A percentile compares a stretch with the other conserved stretches of the same genome.
phyloP scores from a whole-genome alignment of 2,113 vertebrate genomes.

The Dasypus novemcinctus region DNA sequence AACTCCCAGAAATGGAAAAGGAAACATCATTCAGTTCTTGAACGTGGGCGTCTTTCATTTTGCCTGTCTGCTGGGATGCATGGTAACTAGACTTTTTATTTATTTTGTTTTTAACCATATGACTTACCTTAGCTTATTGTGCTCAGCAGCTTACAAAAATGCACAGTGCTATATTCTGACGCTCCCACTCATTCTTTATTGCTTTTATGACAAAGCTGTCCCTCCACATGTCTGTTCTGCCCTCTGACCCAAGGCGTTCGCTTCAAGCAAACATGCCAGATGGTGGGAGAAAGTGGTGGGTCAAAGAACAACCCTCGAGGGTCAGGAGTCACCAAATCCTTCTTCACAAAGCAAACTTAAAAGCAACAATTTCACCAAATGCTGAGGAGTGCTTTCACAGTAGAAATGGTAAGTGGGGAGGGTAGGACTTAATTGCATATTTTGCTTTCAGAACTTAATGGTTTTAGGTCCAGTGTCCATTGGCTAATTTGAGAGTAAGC shows the following conservation, averaged over 20 bases:
- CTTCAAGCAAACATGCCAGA: conserved; percentile 88
- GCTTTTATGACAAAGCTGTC: conserved; percentile 83
- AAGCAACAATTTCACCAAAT: conserved; percentile 82
- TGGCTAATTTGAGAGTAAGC: conserved; percentile 66
- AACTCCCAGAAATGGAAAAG: conserved; percentile 59
- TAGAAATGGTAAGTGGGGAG: conserved; percentile 43
- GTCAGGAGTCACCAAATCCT: conserved; percentile 80
- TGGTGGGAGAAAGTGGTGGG: conserved; percentile 84
- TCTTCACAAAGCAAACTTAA: conserved; percentile 81
- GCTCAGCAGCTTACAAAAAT: conserved; percentile 75
- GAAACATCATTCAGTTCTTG: conserved; percentile 30
- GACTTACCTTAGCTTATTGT: conserved; percentile 73
- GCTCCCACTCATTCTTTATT: conserved; percentile 75
- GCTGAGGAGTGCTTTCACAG: conserved; percentile 74
- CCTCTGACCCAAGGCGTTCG: conserved; percentile 85
- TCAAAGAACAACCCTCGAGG: conserved; percentile 80
- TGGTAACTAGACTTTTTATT: conserved; percentile 65
- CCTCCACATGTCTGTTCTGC: conserved; percentile 84
- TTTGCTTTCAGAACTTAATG: conserved; percentile 76
- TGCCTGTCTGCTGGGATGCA: not conserved
- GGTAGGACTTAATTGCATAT: conserved; percentile 48
- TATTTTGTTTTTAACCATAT: conserved; percentile 74
- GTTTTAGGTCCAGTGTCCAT: conserved; percentile 58
- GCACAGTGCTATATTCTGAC: conserved; percentile 72
- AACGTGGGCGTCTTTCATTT: conserved; percentile 52